Conservation (phyloP, 1,140 invertebrate genomes). For the Calliopsis andreniformis region DNA sequence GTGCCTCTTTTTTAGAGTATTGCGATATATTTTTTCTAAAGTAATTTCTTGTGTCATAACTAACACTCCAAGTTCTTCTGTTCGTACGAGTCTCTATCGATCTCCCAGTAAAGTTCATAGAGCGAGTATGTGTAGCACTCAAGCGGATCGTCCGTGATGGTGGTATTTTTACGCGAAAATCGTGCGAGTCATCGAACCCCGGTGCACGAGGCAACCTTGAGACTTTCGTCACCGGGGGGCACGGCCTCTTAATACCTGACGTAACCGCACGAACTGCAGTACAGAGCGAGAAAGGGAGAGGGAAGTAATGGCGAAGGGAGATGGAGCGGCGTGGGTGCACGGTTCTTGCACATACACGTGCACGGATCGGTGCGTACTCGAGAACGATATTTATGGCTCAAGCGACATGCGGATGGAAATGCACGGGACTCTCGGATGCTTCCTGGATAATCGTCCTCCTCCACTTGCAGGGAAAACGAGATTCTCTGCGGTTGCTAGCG, state of each 20-base stretch:
- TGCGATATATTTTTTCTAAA: too few relatives aligned
- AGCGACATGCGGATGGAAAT: conserved; percentile 56
- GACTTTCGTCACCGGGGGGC: conserved; percentile 65
- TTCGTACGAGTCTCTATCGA: too few relatives aligned
- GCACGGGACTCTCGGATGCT: conserved; percentile 51
- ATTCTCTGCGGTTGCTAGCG: conserved; percentile 14
- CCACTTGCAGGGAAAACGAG: conserved; percentile 25
- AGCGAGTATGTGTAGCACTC: too few relatives aligned
- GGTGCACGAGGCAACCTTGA: conserved; percentile 61
- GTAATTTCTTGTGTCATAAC: too few relatives aligned
- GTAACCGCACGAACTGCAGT: conserved; percentile 59
- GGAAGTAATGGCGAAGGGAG: neutral
- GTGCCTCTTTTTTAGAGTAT: too few relatives aligned
- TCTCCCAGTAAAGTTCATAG: too few relatives aligned
- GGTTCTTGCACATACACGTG: conserved; percentile 17
- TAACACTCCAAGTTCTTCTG: too few relatives aligned
- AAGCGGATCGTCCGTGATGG: neutral
- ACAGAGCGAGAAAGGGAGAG: conserved; percentile 23
- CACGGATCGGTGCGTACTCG: conserved; percentile 37
- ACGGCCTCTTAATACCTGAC: conserved; percentile 66
- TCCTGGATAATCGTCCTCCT: conserved; percentile 48
- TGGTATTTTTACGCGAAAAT: conserved; percentile 53
- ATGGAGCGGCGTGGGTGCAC: conserved; percentile 48
- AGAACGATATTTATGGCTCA: conserved; percentile 58
- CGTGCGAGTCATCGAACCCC: conserved; percentile 60